Percentiles rank a stretch among this genome's conserved stretches.
phyloP scores from a whole-genome alignment of 2,797 vertebrate species.

The Coregonus ussuriensis region DNA sequence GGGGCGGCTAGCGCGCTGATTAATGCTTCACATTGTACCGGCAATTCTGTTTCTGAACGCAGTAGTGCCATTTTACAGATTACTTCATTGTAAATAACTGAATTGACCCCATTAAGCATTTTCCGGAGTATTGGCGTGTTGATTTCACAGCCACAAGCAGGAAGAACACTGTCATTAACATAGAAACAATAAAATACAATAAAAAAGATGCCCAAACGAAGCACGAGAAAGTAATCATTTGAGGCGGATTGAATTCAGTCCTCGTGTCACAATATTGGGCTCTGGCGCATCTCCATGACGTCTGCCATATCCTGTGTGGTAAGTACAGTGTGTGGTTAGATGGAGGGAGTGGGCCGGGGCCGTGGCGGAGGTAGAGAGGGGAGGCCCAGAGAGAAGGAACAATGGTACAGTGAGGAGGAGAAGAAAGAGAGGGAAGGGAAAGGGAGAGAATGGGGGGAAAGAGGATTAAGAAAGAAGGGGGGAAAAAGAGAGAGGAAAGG shows the following conservation, averaged over 20 bases:
- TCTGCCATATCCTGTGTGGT: slow-evolving; percentile 12
- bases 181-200: slow-evolving; percentile 14
- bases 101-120: slow-evolving; percentile 46
- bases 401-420: background rate
- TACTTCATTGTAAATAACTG: slow-evolving; percentile 44
- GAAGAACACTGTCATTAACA: slow-evolving; percentile 19
- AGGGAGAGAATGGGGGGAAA: background rate
- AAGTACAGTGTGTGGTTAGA: slow-evolving; percentile 39
- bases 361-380: slow-evolving; percentile 21
- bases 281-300: background rate
- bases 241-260: slow-evolving; percentile 7
- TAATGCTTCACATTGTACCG: slow-evolving; percentile 27
- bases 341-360: slow-evolving; percentile 14
- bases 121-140: slow-evolving; percentile 29
- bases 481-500: background rate
- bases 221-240: no score
- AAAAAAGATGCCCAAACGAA: slow-evolving; percentile 6
- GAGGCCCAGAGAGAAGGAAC: background rate
- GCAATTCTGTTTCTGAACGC: slow-evolving; percentile 19
- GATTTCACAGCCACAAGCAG: slow-evolving; percentile 27
- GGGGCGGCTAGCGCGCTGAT: slow-evolving; percentile 14
- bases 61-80: slow-evolving; percentile 40
- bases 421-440: background rate
- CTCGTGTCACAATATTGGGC: slow-evolving; percentile 38
- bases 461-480: background rate